These are phyloP conservation scores for Lymantria monacha DNA, from an alignment of 2,888 invertebrate genomes.

Conservation along the genomic window DNA sequence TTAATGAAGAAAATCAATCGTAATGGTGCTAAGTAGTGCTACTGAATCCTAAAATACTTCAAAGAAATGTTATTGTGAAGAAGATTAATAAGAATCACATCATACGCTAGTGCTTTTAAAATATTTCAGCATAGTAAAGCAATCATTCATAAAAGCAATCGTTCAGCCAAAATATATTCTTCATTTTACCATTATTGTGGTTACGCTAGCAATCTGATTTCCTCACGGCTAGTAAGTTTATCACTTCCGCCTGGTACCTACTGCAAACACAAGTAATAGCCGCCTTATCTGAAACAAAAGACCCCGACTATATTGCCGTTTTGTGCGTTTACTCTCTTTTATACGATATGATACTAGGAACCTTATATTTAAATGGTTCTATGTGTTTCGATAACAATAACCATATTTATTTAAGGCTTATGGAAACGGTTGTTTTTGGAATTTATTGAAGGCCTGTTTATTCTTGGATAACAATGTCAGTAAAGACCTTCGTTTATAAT, in stretches of 20 bases:
- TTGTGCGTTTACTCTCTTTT: conserved; percentile 42
- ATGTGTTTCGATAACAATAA: conserved; percentile 32
- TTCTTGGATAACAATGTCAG: too few relatives aligned
- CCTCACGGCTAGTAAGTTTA: conserved; percentile 63
- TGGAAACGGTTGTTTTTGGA: neutral
- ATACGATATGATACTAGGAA: conserved; percentile 36
- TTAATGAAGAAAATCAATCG: too few relatives aligned
- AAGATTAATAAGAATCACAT: too few relatives aligned
- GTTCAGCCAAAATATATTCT: conserved; percentile 28
- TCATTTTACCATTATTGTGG: conserved; percentile 47
- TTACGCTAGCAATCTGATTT: conserved; percentile 69
- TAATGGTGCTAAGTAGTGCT: too few relatives aligned
- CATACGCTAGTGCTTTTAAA: too few relatives aligned
- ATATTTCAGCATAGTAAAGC: conserved; percentile 2
- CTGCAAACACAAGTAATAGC: conserved; percentile 45
- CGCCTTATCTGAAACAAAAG: conserved; percentile 60
- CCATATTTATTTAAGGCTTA: conserved; percentile 23
- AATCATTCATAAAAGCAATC: conserved; percentile 27
- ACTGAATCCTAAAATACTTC: too few relatives aligned
- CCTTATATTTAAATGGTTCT: conserved; percentile 31
- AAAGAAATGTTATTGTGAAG: too few relatives aligned
- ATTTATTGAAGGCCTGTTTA: neutral
- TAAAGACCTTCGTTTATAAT: too few relatives aligned
- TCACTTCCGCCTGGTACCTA: conserved; percentile 60
- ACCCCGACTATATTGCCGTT: conserved; percentile 45